Evolutionary conservation across 2,797 vertebrate species (phyloP).

Genomic region (Propithecus deckenii): DNA sequence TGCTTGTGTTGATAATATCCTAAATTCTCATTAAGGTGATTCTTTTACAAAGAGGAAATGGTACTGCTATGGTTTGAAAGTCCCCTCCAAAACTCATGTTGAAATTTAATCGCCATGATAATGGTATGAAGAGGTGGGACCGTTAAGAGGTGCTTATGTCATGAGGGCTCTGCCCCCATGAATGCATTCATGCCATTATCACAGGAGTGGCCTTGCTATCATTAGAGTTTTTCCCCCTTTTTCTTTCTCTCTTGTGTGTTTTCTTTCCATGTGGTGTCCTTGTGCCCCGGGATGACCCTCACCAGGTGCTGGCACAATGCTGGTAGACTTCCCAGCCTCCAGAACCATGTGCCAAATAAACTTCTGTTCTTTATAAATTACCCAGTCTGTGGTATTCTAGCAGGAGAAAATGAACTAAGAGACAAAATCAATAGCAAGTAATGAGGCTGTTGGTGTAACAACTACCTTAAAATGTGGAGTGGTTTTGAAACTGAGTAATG

Average conservation of each 20-base stretch:
- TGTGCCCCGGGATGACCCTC: not conserved
- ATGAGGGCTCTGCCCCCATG: not conserved
- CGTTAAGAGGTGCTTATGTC: not conserved
- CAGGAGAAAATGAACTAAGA: not conserved
- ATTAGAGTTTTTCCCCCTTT: not conserved
- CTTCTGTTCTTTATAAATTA: not conserved
- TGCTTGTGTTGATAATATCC: conserved; percentile 40
- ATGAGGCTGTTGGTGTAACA: not conserved
- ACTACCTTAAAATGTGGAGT: not conserved
- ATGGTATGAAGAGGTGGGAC: not conserved
- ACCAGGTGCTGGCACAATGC: not conserved
- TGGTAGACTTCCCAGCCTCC: not conserved
- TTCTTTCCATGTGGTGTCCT: not conserved
- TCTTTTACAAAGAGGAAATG: conserved; percentile 43
- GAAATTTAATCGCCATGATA: not conserved
- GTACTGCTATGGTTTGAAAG: not conserved
- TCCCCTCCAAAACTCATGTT: not conserved
- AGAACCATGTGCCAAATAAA: not conserved
- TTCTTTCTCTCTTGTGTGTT: not conserved
- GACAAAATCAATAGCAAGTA: not conserved
- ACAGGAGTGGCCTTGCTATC: not conserved
- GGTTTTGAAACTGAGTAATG: not conserved
- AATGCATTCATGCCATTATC: not conserved
- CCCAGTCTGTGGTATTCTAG: not conserved
- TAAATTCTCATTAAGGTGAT: conserved; percentile 48